These are phyloP conservation scores for Tanypteryx hageni DNA, from an alignment of 2,888 invertebrate genomes.

Conservation along the genomic window DNA sequence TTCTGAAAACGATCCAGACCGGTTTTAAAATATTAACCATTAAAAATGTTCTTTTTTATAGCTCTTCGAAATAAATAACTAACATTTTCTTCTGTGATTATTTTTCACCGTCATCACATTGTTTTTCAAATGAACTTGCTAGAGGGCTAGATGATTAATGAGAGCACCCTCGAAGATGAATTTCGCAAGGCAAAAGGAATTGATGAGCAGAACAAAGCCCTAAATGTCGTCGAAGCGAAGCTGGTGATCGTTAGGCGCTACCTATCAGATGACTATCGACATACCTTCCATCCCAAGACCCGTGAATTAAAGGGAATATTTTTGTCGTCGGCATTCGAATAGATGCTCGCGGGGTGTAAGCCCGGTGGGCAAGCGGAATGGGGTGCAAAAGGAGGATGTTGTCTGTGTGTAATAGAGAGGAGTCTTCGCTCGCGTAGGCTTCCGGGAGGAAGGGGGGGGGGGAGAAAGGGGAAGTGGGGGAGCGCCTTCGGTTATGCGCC, in stretches of 20 bases:
- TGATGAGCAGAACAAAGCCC: neutral
- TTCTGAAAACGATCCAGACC: too few species aligned
- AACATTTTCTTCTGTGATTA: too few species aligned
- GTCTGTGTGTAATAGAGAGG: slow-evolving; percentile 5
- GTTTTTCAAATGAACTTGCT: too few species aligned
- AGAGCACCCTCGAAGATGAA: neutral
- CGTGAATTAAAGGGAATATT: neutral
- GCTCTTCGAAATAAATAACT: too few species aligned
- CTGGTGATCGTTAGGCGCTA: neutral
- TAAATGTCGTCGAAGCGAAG: neutral
- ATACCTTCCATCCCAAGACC: slow-evolving; percentile 30
- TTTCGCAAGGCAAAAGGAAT: neutral
- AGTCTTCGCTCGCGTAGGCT: neutral
- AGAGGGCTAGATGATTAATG: too few species aligned
- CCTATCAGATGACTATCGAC: slow-evolving; percentile 51
- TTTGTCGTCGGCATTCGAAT: neutral
- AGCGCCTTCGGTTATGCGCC: slow-evolving; percentile 39
- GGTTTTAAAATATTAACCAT: too few species aligned
- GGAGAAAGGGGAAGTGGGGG: neutral
- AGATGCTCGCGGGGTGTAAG: neutral
- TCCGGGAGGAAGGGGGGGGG: neutral
- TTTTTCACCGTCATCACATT: too few species aligned
- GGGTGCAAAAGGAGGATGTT: neutral
- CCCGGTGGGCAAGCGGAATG: slow-evolving; percentile 11
- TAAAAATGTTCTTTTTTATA: too few species aligned